Conservation (phyloP, 2,888 invertebrate species). For the Phaedon cochleariae region DNA sequence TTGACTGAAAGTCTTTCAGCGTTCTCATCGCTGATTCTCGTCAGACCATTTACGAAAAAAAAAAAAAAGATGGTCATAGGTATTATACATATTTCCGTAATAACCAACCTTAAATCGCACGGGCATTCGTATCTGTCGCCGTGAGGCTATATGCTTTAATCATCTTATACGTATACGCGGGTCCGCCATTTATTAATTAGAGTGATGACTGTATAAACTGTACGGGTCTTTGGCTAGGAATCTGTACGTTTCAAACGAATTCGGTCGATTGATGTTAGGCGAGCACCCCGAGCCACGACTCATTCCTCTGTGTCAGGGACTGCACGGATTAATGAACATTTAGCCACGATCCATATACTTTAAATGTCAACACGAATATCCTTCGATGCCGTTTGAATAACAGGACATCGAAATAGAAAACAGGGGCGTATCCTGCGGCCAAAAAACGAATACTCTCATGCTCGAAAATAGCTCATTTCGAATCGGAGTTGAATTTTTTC, state of each 20-base stretch:
- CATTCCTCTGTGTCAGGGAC: conserved; percentile 48
- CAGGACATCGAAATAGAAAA: neutral
- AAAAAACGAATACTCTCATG: no score
- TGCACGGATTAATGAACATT: conserved; percentile 57
- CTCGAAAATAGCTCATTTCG: no score
- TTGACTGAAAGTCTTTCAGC: no score
- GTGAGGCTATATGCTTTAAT: conserved; percentile 48
- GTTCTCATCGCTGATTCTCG: no score
- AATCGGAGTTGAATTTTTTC: no score
- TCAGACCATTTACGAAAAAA: no score
- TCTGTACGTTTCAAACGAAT: conserved; percentile 54
- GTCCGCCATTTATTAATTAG: conserved; percentile 62
- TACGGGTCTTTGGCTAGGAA: conserved; percentile 53
- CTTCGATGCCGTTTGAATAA: neutral
- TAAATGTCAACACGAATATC: conserved; percentile 29
- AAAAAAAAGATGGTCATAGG: no score
- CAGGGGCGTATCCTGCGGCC: neutral
- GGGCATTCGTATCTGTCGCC: conserved; percentile 21
- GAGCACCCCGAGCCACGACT: conserved; percentile 10
- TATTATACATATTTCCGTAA: no score
- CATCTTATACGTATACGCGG: conserved; percentile 48
- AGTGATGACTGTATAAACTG: conserved; percentile 59
- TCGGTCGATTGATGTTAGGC: conserved; percentile 53
- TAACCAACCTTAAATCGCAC: no score
- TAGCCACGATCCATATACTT: conserved; percentile 44